A percentile compares a stretch with the other conserved stretches of the same genome.
Evolutionary conservation across 2,113 vertebrate species (phyloP).

Genomic region (Datnioides undecimradiatus): DNA sequence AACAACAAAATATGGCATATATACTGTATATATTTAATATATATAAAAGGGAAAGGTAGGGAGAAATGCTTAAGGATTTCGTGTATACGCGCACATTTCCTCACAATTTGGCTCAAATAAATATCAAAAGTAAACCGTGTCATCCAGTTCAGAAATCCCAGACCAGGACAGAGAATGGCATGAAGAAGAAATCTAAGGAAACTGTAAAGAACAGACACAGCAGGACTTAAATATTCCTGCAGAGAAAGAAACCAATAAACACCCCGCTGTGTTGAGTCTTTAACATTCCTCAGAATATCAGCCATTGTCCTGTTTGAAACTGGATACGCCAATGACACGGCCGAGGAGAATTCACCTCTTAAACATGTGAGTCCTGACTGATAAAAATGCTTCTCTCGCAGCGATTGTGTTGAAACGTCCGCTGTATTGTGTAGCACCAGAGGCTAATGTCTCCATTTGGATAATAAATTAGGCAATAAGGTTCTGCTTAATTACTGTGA

Average conservation of each 20-base stretch:
- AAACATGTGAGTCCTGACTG: constrained; percentile 34
- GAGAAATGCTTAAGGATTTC: constrained; percentile 79
- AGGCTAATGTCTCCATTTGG: constrained; percentile 49
- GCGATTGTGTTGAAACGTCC: constrained; percentile 25
- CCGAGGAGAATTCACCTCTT: constrained; percentile 52
- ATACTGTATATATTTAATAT: constrained; percentile 61
- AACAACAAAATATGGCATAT: constrained; percentile 76
- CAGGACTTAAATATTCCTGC: constrained; percentile 55
- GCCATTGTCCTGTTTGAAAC: constrained; percentile 47
- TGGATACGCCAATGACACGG: constrained; percentile 42
- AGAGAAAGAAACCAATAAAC: constrained; percentile 48
- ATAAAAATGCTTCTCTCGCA: constrained; percentile 44
- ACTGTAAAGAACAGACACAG: constrained; percentile 42
- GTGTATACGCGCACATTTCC: constrained; percentile 74
- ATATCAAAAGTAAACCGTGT: constrained; percentile 82
- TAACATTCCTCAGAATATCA: constrained; percentile 69
- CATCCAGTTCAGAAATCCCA: constrained; percentile 74
- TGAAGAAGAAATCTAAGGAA: constrained; percentile 53
- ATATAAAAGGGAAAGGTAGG: constrained; percentile 55
- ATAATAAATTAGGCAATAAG: constrained; percentile 74
- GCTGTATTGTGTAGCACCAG: constrained; percentile 44
- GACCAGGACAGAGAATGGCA: constrained; percentile 53
- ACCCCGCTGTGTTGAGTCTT: constrained; percentile 49
- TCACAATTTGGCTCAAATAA: constrained; percentile 87
- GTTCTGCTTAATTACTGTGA: constrained; percentile 50